Evolutionary conservation across 2,888 invertebrate species (phyloP).

Genomic region (Spatulosminthurus flaviceps): DNA sequence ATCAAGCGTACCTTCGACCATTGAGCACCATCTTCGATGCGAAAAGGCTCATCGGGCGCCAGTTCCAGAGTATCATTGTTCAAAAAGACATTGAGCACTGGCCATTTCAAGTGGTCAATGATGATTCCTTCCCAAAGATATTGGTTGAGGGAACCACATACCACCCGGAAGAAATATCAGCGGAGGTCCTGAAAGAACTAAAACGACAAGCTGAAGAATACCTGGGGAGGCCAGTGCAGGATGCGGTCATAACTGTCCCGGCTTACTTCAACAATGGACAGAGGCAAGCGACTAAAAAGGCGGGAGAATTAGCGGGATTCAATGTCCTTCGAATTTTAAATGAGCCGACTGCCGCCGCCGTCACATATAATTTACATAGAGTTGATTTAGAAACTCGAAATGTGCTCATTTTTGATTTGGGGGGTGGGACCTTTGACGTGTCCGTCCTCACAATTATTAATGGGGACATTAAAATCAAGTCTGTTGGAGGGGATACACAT

Average conservation of each 20-base stretch:
- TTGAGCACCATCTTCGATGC: slow-evolving; percentile 82
- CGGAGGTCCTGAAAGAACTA: slow-evolving; percentile 83
- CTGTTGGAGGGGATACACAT: slow-evolving; percentile 71
- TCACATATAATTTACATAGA: slow-evolving; percentile 72
- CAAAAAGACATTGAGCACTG: slow-evolving; percentile 84
- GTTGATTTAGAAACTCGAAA: slow-evolving; percentile 66
- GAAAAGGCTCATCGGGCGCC: slow-evolving; percentile 83
- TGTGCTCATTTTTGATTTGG: slow-evolving; percentile 67
- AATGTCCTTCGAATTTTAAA: slow-evolving; percentile 90
- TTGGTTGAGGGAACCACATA: slow-evolving; percentile 72
- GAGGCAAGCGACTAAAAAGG: slow-evolving; percentile 79
- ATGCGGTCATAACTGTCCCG: slow-evolving; percentile 82
- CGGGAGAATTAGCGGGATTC: slow-evolving; percentile 82
- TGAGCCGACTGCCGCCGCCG: slow-evolving; percentile 89
- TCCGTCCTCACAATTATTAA: slow-evolving; percentile 72
- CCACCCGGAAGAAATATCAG: slow-evolving; percentile 72
- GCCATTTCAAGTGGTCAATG: slow-evolving; percentile 77
- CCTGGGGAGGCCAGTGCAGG: slow-evolving; percentile 80
- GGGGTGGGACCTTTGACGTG: slow-evolving; percentile 71
- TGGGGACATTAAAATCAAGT: slow-evolving; percentile 73
- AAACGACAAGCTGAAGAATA: slow-evolving; percentile 89
- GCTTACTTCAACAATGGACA: slow-evolving; percentile 79
- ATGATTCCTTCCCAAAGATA: slow-evolving; percentile 66
- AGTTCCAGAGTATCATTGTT: slow-evolving; percentile 79
- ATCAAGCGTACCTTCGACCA: slow-evolving; percentile 72